Conservation (phyloP, 1,140 invertebrate genomes). For the Heterodera carotae region DNA sequence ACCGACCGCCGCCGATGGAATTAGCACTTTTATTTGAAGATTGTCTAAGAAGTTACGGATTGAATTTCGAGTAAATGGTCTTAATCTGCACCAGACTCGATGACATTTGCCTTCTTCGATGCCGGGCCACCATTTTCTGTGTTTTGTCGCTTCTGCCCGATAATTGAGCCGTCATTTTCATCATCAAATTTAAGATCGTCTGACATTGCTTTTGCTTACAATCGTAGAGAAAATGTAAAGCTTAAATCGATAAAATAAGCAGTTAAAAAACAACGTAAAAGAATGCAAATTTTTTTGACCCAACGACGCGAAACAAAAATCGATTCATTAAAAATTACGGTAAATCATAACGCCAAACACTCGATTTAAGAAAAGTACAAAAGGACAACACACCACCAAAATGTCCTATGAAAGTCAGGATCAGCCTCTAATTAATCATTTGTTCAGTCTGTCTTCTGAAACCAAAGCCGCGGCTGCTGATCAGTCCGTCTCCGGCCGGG, state of each 20-base stretch:
- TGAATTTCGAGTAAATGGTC: background rate
- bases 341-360: too few species aligned
- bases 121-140: slow-evolving; percentile 58
- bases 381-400: too few species aligned
- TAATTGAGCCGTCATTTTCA: background rate
- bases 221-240: too few species aligned
- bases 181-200: slow-evolving; percentile 32
- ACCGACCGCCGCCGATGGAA: slow-evolving; percentile 61
- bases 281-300: background rate
- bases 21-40: slow-evolving; percentile 63
- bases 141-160: slow-evolving; percentile 56
- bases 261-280: slow-evolving; percentile 13
- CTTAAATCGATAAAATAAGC: too few species aligned
- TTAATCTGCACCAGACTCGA: slow-evolving; percentile 43
- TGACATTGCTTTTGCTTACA: slow-evolving; percentile 2
- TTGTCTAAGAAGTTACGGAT: slow-evolving; percentile 41
- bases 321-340: too few species aligned
- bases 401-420: too few species aligned
- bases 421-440: too few species aligned
- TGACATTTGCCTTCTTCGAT: slow-evolving; percentile 57
- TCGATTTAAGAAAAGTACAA: too few species aligned
- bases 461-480: too few species aligned
- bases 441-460: too few species aligned
- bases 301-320: too few species aligned
- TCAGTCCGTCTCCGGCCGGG: too few species aligned